These are phyloP conservation scores for Pelochelys cantorii DNA, from an alignment of 2,797 vertebrate species.

Conservation along the genomic window DNA sequence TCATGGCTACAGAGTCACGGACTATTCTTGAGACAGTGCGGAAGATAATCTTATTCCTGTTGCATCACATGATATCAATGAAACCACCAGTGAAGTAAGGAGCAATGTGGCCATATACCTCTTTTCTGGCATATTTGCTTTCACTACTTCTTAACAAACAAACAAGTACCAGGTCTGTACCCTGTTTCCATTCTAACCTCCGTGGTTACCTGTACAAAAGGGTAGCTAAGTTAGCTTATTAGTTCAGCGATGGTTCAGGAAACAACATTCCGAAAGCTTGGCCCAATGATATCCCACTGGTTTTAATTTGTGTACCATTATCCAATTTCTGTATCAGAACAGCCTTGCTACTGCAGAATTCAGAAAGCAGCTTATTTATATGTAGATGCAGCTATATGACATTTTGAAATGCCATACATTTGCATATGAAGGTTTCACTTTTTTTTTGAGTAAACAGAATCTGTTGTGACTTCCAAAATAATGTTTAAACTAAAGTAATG, in stretches of 20 bases:
- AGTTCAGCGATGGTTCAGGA: constrained; percentile 53
- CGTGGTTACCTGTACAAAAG: not conserved
- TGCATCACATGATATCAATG: not conserved
- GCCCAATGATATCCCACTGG: constrained; percentile 32
- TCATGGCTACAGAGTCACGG: not conserved
- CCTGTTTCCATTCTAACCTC: fast-evolving
- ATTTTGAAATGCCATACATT: constrained; percentile 88
- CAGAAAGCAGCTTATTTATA: constrained; percentile 82
- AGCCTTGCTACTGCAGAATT: constrained; percentile 64
- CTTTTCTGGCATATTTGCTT: not conserved
- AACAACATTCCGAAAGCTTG: constrained; percentile 6
- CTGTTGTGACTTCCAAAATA: constrained; percentile 69
- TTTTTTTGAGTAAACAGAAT: constrained; percentile 77
- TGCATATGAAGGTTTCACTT: constrained; percentile 82
- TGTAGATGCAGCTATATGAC: constrained; percentile 85
- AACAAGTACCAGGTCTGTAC: not conserved
- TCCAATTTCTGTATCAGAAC: constrained; percentile 71
- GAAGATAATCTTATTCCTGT: not conserved
- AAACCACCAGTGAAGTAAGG: not conserved
- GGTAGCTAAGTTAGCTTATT: not conserved
- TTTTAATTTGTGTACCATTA: constrained; percentile 57
- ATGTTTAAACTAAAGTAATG: constrained; percentile 48
- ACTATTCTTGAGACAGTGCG: not conserved
- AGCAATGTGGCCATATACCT: not conserved
- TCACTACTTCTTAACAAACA: not conserved